Percentiles rank a stretch among this genome's conserved stretches.
Evolutionary conservation across 2,888 invertebrate species (phyloP).

Genomic region (Cotesia congregata): DNA sequence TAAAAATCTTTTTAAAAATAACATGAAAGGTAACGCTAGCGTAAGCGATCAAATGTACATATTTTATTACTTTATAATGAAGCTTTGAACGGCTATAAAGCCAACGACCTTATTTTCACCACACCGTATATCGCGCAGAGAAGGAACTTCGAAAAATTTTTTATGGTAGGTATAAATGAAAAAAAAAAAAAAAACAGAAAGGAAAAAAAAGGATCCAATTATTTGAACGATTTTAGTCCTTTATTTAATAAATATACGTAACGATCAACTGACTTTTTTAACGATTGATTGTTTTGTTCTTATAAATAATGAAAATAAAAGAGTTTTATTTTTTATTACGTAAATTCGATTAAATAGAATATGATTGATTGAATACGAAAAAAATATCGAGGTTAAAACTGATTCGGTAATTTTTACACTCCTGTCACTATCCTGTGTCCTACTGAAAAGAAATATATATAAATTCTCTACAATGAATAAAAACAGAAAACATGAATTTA

Average conservation of each 20-base stretch:
- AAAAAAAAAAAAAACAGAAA: neutral
- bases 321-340: neutral
- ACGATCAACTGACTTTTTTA: neutral
- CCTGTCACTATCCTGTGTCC: conserved; percentile 1
- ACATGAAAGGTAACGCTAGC: too few species aligned
- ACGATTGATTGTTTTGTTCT: neutral
- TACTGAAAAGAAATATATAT: conserved; percentile 12
- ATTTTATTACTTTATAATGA: conserved; percentile 1
- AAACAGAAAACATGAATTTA: neutral
- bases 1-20: neutral
- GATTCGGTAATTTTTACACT: neutral
- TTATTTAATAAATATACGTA: neutral
- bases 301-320: neutral
- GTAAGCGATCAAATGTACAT: neutral
- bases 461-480: conserved; percentile 1
- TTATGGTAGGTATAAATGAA: too few species aligned
- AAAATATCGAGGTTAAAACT: conserved; percentile 10
- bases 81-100: neutral
- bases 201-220: neutral
- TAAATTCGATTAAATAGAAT: neutral
- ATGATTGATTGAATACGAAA: conserved; percentile 2
- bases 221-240: neutral
- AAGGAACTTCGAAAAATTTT: too few species aligned
- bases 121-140: neutral
- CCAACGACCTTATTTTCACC: neutral